Evolutionary conservation across 1,140 invertebrate species (phyloP), one percentile per base, ranked within the genome.

Genomic region (Manduca sexta): DNA sequence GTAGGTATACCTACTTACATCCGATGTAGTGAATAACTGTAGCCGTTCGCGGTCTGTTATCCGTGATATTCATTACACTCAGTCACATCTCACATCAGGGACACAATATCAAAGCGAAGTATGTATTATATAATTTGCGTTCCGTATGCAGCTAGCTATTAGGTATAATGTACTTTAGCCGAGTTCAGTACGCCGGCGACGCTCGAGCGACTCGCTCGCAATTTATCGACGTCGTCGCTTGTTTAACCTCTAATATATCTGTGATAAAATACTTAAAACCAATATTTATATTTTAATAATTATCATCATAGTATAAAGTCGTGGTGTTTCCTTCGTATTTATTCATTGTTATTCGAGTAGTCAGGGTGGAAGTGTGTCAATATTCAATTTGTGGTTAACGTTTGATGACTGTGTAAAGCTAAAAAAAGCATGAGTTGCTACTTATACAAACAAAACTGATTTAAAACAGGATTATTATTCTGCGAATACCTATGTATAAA

Each of bases 141-240:
- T n/a, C n/a, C n/a, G n/a, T n/a, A n/a, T n/a, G n/a, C n/a, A n/a
- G n/a, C n/a, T n/a, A n/a, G n/a, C n/a, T n/a, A n/a, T n/a, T n/a
- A n/a, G n/a, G n/a, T n/a, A n/a, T n/a, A n/a, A n/a, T n/a, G n/a
- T n/a, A n/a, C n/a, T n/a, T n/a, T n/a, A n/a, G n/a, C n/a, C n/a
- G n/a, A n/a, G n/a, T 35, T 34, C 31, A 45, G 43, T 60, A 49
- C 50, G 49, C 46, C 55, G 55, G 59, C 60, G 37, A 42, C 52
- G 60, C 52, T 48, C 49, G 55, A 42, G 45, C 26, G 39, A 38
- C 11, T 26, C 21, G 45, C 41, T 33, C 18, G 55, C 46, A 18
- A 15, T 8, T 14, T 31, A 12, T 13, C 7, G 14, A 30, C 10
- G 6, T 29, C 2, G 43, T 35, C 16, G 16, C 8, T 40, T 40